These are phyloP conservation scores for Nymphalis io DNA, from an alignment of 1,140 invertebrate species.

Conservation along the genomic window DNA sequence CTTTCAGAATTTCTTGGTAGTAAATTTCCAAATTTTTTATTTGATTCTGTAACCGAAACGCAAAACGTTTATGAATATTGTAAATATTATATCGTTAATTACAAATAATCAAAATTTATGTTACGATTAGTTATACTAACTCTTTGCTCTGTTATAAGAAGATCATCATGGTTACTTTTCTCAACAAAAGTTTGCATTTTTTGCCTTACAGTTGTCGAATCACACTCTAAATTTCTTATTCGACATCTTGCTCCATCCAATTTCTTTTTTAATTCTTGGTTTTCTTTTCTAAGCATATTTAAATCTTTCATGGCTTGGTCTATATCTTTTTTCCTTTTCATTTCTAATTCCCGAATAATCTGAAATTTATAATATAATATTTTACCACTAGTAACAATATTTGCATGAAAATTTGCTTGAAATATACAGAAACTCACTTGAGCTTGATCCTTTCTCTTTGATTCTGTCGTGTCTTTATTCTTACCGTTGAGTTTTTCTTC, in stretches of 20 bases:
- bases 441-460: constrained; percentile 62
- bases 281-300: constrained; percentile 66
- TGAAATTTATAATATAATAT: constrained; percentile 37
- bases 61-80: background rate
- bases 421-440: constrained; percentile 45
- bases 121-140: constrained; percentile 54
- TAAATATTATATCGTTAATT: background rate
- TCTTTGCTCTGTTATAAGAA: constrained; percentile 80
- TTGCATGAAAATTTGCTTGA: background rate
- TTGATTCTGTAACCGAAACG: constrained; percentile 61
- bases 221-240: constrained; percentile 82
- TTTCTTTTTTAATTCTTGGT: constrained; percentile 81
- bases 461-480: constrained; percentile 58
- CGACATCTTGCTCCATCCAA: constrained; percentile 81
- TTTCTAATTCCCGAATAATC: constrained; percentile 81
- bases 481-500: constrained; percentile 82
- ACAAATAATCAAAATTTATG: background rate
- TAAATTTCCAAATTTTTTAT: constrained; percentile 68
- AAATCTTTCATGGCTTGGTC: constrained; percentile 81
- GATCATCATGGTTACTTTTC: constrained; percentile 82
- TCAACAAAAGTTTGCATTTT: constrained; percentile 80
- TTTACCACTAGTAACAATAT: background rate
- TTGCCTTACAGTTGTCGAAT: constrained; percentile 70
- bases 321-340: constrained; percentile 79
- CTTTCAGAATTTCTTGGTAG: constrained; percentile 73